A percentile compares a stretch with the other conserved stretches of the same genome.
Conservation (phyloP, 2,797 vertebrate genomes). For the Toxotes lorentzi region DNA sequence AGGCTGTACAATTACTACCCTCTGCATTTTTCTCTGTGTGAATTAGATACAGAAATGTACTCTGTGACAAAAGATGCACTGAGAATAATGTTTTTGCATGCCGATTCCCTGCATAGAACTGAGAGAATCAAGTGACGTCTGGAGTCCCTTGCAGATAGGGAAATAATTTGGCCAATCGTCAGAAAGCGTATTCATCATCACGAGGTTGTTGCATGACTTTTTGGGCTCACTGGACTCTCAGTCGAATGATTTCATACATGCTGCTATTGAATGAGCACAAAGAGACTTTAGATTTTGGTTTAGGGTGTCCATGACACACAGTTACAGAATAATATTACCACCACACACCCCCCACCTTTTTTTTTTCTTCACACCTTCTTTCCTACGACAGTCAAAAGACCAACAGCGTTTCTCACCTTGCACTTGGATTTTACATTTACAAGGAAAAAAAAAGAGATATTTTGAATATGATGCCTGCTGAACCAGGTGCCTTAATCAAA, state of each 20-base stretch:
- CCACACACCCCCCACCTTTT: constrained; percentile 26
- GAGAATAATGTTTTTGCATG: constrained; percentile 73
- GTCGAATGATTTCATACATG: constrained; percentile 73
- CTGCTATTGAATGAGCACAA: constrained; percentile 85
- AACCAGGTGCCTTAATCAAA: constrained; percentile 90
- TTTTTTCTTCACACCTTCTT: constrained; percentile 22
- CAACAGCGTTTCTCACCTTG: constrained; percentile 74
- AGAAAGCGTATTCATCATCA: constrained; percentile 42
- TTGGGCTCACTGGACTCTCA: constrained; percentile 66
- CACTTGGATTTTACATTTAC: constrained; percentile 81
- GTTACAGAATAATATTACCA: constrained; percentile 48
- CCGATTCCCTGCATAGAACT: constrained; percentile 50
- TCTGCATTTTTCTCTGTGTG: constrained; percentile 46
- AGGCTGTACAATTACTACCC: constrained; percentile 41
- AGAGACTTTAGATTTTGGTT: constrained; percentile 67
- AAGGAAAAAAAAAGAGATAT: constrained; percentile 56
- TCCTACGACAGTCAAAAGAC: constrained; percentile 61
- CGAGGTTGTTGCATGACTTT: constrained; percentile 62
- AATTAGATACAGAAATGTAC: constrained; percentile 44
- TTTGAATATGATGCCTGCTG: constrained; percentile 87
- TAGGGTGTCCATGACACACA: constrained; percentile 58
- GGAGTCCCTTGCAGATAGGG: constrained; percentile 39
- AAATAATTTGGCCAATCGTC: constrained; percentile 43
- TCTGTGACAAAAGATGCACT: constrained; percentile 50
- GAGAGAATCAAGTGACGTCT: constrained; percentile 59